Conservation (phyloP, 2,888 invertebrate genomes). For the Allophyes oxyacanthae region DNA sequence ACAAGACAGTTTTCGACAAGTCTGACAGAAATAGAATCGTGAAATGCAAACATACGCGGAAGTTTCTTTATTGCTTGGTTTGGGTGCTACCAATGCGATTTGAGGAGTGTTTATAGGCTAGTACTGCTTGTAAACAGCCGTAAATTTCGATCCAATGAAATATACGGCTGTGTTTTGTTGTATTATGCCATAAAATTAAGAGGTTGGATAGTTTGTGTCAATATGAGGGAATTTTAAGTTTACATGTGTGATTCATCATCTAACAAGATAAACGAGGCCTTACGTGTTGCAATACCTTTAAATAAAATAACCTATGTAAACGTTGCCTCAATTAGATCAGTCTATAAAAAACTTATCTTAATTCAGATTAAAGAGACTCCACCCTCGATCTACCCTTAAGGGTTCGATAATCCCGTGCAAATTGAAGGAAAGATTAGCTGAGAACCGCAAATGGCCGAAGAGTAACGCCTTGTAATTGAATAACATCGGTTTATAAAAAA, state of each 20-base stretch:
- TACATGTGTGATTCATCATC: no score
- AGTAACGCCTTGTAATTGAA: neutral
- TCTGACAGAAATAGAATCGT: slow-evolving; percentile 39
- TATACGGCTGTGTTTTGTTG: no score
- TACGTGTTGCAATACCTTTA: no score
- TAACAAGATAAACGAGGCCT: no score
- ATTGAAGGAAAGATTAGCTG: neutral
- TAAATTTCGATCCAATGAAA: neutral
- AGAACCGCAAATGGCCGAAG: neutral
- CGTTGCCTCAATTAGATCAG: no score
- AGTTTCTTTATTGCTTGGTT: slow-evolving; percentile 38
- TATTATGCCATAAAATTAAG: no score
- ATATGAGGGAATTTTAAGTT: no score
- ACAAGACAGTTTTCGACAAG: slow-evolving; percentile 50
- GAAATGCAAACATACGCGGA: slow-evolving; percentile 37
- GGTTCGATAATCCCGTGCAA: neutral
- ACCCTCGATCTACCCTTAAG: neutral
- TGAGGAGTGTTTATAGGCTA: slow-evolving; percentile 23
- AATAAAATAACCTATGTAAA: no score
- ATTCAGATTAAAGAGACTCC: neutral
- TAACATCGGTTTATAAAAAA: neutral
- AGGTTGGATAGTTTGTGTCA: no score
- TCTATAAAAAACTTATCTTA: no score
- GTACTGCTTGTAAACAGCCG: slow-evolving; percentile 4
- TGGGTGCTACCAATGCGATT: slow-evolving; percentile 7